Percentiles rank a stretch among this genome's conserved stretches.
These are phyloP conservation scores for Neodon shergylaensis DNA, from an alignment of 2,113 vertebrate species.

Conservation along the genomic window DNA sequence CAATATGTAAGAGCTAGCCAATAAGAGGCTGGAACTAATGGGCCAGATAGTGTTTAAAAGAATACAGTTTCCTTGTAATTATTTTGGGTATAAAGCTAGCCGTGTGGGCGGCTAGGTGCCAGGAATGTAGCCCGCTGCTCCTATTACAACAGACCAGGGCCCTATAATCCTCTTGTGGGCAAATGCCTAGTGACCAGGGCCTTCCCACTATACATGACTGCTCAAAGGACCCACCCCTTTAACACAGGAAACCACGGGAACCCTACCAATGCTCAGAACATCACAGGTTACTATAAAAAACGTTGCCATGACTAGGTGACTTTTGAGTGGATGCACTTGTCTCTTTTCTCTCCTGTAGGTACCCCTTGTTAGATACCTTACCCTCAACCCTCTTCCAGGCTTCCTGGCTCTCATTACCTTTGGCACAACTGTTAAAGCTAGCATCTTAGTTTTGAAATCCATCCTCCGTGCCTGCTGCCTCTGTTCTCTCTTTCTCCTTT, in stretches of 20 bases:
- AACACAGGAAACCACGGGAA: not conserved
- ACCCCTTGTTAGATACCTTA: not conserved
- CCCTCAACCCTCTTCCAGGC: not conserved
- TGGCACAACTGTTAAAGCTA: conserved; percentile 39
- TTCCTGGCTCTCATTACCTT: not conserved
- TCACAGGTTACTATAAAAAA: not conserved
- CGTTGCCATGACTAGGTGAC: not conserved
- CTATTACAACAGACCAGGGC: not conserved
- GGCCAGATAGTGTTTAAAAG: too few species aligned
- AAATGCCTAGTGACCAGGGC: not conserved
- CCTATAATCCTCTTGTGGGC: not conserved
- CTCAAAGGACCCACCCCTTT: not conserved
- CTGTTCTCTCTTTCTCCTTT: not conserved
- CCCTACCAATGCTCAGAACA: not conserved
- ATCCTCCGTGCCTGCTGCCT: not conserved
- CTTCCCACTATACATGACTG: not conserved
- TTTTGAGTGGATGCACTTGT: not conserved
- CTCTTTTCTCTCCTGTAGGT: not conserved
- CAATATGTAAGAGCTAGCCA: too few species aligned
- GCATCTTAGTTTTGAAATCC: not conserved
- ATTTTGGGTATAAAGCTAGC: too few species aligned
- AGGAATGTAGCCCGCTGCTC: too few species aligned
- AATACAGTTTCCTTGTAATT: too few species aligned
- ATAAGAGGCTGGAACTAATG: too few species aligned
- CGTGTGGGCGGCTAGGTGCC: too few species aligned